Conservation (phyloP, 2,797 vertebrate species). For the Philypnodon macrostomus region DNA sequence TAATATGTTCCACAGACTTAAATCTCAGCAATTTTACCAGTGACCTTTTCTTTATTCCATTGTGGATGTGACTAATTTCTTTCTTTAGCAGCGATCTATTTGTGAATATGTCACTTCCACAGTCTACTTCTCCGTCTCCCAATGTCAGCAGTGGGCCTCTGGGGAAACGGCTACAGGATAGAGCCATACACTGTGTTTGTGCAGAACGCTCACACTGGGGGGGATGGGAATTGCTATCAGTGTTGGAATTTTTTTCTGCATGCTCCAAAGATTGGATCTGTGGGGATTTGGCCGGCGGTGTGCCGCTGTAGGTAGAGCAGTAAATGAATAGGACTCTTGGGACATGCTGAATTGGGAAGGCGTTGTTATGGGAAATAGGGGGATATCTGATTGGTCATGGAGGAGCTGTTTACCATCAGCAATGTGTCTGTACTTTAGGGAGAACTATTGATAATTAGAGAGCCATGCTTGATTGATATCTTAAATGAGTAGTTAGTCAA, state of each 20-base stretch:
- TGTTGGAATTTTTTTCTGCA: constrained; percentile 62
- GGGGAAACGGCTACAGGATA: constrained; percentile 49
- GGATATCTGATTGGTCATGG: constrained; percentile 6
- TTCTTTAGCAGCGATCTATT: constrained; percentile 66
- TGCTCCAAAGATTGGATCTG: constrained; percentile 55
- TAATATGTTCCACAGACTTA: constrained; percentile 5
- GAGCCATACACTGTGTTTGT: constrained; percentile 41
- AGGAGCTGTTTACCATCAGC: constrained; percentile 10
- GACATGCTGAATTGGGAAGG: constrained; percentile 49
- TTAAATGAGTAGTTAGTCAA: constrained; percentile 11
- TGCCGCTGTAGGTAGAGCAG: constrained; percentile 29
- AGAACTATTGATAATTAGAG: constrained; percentile 20
- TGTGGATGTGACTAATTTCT: constrained; percentile 62
- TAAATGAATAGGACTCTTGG: constrained; percentile 60
- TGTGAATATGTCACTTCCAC: constrained; percentile 55
- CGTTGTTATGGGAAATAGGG: constrained; percentile 43
- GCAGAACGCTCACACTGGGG: constrained; percentile 27
- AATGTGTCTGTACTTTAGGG: constrained; percentile 9
- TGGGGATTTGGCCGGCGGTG: constrained; percentile 45
- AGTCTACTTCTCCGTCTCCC: constrained; percentile 30
- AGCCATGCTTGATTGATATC: constrained; percentile 32
- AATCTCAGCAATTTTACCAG: constrained; percentile 26
- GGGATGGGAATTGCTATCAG: constrained; percentile 64
- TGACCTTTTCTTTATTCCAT: constrained; percentile 65
- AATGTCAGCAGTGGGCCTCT: constrained; percentile 56